Percentiles rank a stretch among this genome's conserved stretches.
These are phyloP conservation scores for Babyrousa celebensis DNA, from an alignment of 2,797 vertebrate genomes.

Conservation along the genomic window DNA sequence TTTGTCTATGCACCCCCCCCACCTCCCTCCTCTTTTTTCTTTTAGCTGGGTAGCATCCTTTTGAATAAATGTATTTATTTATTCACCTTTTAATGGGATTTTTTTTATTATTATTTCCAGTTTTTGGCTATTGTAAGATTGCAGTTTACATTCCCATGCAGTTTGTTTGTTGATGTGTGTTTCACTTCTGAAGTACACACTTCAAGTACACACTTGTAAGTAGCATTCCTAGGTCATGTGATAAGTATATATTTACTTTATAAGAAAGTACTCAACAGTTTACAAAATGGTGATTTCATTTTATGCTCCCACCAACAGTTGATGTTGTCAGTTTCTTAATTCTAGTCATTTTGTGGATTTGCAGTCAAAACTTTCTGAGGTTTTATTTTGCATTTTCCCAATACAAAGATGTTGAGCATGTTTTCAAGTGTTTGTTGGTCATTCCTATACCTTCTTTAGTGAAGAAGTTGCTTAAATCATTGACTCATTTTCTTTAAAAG, in stretches of 20 bases:
- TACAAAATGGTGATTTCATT: neutral
- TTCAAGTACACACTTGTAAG: neutral
- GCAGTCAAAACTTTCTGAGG: neutral
- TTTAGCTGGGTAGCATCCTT: neutral
- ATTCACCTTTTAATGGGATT: neutral
- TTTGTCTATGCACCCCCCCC: neutral
- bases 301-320: neutral
- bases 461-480: neutral
- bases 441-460: conserved; percentile 11
- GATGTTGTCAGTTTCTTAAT: neutral
- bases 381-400: conserved; percentile 34
- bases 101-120: neutral
- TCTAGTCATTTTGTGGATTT: conserved; percentile 23
- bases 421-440: conserved; percentile 9
- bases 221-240: neutral
- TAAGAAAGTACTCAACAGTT: neutral
- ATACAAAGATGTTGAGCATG: neutral
- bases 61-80: neutral
- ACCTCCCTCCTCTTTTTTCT: neutral
- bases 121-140: neutral
- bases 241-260: conserved; percentile 14
- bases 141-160: neutral
- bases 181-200: neutral
- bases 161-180: neutral
- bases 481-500: neutral